Conservation (phyloP, 2,113 vertebrate genomes). For the Peromyscus polionotus region DNA sequence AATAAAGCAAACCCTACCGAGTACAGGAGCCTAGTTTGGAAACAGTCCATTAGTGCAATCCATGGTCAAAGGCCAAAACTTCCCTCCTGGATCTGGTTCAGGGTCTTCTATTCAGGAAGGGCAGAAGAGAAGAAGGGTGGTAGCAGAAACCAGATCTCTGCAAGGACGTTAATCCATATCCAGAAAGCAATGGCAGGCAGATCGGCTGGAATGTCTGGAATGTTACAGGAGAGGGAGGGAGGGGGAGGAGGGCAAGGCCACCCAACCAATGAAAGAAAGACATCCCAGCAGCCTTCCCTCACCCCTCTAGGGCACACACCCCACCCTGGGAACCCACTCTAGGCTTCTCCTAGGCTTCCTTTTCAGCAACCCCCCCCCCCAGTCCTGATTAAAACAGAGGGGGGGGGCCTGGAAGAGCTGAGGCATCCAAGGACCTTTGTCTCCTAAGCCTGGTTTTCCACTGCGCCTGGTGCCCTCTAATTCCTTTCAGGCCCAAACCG, state of each 20-base stretch:
- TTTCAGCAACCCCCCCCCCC: conserved; percentile 68
- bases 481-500: conserved; percentile 52
- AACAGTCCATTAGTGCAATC: neutral
- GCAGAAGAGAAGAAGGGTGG: neutral
- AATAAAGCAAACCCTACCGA: neutral
- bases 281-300: conserved; percentile 39
- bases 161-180: conserved; percentile 79
- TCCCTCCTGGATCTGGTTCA: neutral
- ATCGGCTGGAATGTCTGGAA: conserved; percentile 83
- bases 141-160: conserved; percentile 70
- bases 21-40: neutral
- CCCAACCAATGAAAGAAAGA: conserved; percentile 70
- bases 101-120: neutral
- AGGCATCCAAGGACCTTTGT: neutral
- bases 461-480: conserved; percentile 51
- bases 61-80: conserved; percentile 43
- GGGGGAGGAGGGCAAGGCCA: conserved; percentile 69
- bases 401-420: neutral
- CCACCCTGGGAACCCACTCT: conserved; percentile 44
- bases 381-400: neutral
- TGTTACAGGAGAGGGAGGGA: conserved; percentile 76
- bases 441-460: conserved; percentile 45
- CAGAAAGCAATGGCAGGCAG: conserved; percentile 74
- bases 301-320: conserved; percentile 50
- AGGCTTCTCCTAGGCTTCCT: neutral